Evolutionary conservation across 2,888 invertebrate species (phyloP).

Genomic region (Norana najaformis): DNA sequence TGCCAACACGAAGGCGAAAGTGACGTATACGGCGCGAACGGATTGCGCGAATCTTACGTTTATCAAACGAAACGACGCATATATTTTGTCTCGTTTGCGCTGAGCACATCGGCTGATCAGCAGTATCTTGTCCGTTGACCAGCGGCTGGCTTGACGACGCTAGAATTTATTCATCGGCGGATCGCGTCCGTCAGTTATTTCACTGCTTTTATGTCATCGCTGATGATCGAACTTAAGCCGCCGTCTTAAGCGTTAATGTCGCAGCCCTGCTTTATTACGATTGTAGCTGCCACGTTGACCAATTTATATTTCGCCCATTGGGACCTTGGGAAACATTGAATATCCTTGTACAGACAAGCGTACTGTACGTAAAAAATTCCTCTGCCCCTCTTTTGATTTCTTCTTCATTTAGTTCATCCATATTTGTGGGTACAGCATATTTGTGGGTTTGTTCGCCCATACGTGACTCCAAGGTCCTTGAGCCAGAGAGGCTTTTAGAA

Average conservation of each 20-base stretch:
- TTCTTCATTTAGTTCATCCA: not conserved
- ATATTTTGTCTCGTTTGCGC: slow-evolving; percentile 1
- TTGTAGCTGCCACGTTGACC: not conserved
- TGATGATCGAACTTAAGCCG: not conserved
- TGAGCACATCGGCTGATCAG: not conserved
- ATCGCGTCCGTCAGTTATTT: not conserved
- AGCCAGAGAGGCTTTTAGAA: too few species aligned
- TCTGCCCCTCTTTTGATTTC: not conserved
- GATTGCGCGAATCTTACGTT: not conserved
- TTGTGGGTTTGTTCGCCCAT: not conserved
- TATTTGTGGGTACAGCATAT: too few species aligned
- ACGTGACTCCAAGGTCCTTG: too few species aligned
- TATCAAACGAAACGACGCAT: slow-evolving; percentile 1
- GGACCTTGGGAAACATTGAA: not conserved
- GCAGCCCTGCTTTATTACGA: not conserved
- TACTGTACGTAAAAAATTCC: not conserved
- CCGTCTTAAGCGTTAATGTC: not conserved
- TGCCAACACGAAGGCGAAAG: not conserved
- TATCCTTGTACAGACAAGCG: not conserved
- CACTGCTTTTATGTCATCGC: not conserved
- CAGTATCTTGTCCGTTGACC: not conserved
- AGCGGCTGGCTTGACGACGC: not conserved
- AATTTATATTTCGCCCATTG: slow-evolving; percentile 9
- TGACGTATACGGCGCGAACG: slow-evolving; percentile 7
- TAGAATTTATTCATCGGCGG: not conserved